A percentile compares a stretch with the other conserved stretches of the same genome.
These are phyloP conservation scores for Himalopsyche japonica DNA, from an alignment of 2,888 invertebrate genomes.

Conservation along the genomic window DNA sequence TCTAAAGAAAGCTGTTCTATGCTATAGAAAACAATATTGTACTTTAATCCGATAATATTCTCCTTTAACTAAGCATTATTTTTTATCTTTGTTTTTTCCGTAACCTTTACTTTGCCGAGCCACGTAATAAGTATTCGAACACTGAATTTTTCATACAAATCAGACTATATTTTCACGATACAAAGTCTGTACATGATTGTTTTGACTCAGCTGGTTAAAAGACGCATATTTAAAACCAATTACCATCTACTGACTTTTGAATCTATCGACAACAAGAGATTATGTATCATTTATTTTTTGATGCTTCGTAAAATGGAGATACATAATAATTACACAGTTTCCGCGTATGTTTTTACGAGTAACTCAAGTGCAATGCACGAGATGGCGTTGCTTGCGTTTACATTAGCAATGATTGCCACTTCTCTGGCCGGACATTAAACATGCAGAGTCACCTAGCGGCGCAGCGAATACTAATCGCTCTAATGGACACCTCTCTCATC, in stretches of 20 bases:
- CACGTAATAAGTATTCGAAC: too few species aligned
- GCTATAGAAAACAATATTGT: too few species aligned
- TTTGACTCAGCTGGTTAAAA: too few species aligned
- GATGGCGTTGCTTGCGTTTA: conserved; percentile 3
- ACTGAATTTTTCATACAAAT: too few species aligned
- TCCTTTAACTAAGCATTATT: too few species aligned
- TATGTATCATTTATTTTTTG: too few species aligned
- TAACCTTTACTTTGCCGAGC: too few species aligned
- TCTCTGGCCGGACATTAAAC: conserved; percentile 19
- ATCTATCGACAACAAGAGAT: neutral
- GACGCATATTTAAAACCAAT: neutral
- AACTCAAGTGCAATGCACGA: neutral
- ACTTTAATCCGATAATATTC: too few species aligned
- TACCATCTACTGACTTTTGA: neutral
- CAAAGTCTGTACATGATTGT: neutral
- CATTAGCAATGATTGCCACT: conserved; percentile 24
- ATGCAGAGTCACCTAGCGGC: conserved; percentile 29
- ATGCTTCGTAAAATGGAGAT: neutral
- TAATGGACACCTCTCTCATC: conserved; percentile 20
- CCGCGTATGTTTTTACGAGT: neutral
- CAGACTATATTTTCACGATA: too few species aligned
- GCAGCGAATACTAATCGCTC: conserved; percentile 26
- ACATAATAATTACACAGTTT: neutral
- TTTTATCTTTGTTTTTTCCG: too few species aligned
- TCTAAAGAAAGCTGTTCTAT: too few species aligned